Base-by-base conservation (phyloP, 2,113 vertebrate species). In the Oenanthe oenanthe region DNA sequence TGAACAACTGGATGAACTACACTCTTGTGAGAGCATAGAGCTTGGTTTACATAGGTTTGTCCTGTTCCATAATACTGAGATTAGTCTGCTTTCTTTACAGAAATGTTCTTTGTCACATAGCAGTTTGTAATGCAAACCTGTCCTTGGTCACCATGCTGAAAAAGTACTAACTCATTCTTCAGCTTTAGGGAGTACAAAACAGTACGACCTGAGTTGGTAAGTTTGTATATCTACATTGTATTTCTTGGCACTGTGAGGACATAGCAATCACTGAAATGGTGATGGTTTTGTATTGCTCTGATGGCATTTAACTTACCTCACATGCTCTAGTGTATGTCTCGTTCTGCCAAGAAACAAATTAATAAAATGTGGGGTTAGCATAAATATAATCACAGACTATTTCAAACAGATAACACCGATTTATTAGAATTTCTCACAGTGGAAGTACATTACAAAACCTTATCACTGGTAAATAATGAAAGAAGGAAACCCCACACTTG, bases 271-370 rank as follows among this genome's bases (percentile, higher is more conserved):
- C 50, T 72, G 36, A 85, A 80, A 76, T 66, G 0, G 3, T 53
- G 7, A 28, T 20, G 29, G 31, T 51, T 62, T 62, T 45, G 9
- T 42, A 13, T 42, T 82, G 50, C 11, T 83, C 22, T 66, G 24
- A 62, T 42, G 45, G 45, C 13, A 54, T 68, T 67, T 60, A 88
- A 91, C 97, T 97, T 90, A 98, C 97, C 96, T 98, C 97, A 96
- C 84, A 97, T 61, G 65, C 15, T 57, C 95, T 96, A 34, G 14
- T 43, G 40, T 97, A 98, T 13, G 94, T 96, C 71, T 94, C 34
- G 4, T 98, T 97, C 97, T 98, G 94, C 32, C 92, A 53, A 84
- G 38, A 79, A 96, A 63, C 16, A 95, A 80, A 93, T 91, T n/a
- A 83, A 87, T 70, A 86, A 61, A 47, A 80, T 22, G 21, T 8